Evolutionary conservation across 2,888 invertebrate genomes (phyloP).

Genomic region (Sepiola atlantica): DNA sequence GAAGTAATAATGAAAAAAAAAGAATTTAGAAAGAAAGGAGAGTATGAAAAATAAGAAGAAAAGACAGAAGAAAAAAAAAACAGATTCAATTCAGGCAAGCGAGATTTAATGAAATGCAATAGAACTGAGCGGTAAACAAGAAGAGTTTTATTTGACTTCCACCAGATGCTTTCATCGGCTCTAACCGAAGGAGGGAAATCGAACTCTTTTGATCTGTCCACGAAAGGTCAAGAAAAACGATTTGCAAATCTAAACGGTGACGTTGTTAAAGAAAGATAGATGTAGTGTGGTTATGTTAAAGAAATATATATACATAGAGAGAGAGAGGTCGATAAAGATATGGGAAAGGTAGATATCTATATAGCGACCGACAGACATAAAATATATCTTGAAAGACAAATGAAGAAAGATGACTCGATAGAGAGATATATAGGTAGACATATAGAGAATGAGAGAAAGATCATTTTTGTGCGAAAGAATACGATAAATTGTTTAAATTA

Average conservation of each 20-base stretch:
- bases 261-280: background rate
- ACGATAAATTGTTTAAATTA: too few relatives aligned
- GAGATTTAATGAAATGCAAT: background rate
- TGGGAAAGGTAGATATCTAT: background rate
- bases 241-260: background rate
- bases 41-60: background rate
- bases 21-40: too few relatives aligned
- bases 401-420: too few relatives aligned
- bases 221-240: background rate
- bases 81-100: background rate
- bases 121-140: background rate
- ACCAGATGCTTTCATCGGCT: background rate
- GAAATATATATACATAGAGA: background rate
- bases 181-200: background rate
- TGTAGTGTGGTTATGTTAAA: background rate
- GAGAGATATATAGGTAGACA: too few relatives aligned
- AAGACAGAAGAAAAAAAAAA: background rate
- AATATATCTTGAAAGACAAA: too few relatives aligned
- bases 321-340: background rate
- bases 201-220: constrained; percentile 17
- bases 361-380: too few relatives aligned
- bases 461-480: too few relatives aligned
- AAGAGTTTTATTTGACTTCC: background rate
- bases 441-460: background rate
- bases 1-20: background rate